Percentiles rank a stretch among this genome's conserved stretches.
phyloP scores from a whole-genome alignment of 2,113 vertebrate species.

The human region GRCh38 chr16:89399001-89399500 shows the following conservation, averaged over 20 bases:
- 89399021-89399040: not conserved
- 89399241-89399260: not conserved
- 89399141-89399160: not conserved
- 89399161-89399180: not conserved
- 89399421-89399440: not conserved
- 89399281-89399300: not conserved
- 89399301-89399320: not conserved
- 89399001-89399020: too few species aligned
- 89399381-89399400: not conserved
- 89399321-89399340: not conserved
- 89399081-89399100: not conserved
- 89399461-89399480: not conserved
- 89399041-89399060: not conserved
- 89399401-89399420: not conserved
- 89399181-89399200: not conserved
- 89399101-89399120: not conserved
- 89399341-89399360: not conserved
- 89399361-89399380: not conserved
- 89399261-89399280: not conserved
- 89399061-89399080: not conserved
- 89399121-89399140: not conserved
- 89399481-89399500: fast-evolving
- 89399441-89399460: not conserved
- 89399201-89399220: not conserved
- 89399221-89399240: not conserved